Base-by-base conservation (phyloP, 2,113 vertebrate species). In the Xiphophorus hellerii region DNA sequence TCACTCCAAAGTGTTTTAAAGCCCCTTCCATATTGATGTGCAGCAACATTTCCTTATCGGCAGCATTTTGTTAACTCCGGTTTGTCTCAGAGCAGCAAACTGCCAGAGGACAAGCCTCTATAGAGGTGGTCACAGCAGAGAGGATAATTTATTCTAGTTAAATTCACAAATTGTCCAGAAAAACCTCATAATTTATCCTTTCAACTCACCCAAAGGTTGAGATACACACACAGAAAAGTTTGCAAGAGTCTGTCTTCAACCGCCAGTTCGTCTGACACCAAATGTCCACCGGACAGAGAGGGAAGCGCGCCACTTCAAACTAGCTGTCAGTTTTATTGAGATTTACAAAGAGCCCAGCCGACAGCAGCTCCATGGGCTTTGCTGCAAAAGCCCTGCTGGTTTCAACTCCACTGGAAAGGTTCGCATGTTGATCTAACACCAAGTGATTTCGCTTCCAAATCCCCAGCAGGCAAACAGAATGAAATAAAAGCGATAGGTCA, bases 271-370 rank as follows among this genome's bases (percentile, higher is more conserved):
- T 75, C 14, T 78, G 88, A 90, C 82, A 81, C 31, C 1, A 29
- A 79, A 85, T 84, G 84, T 84, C 90, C 58, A 62, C 68, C 20
- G 63, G 82, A 80, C 27, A 85, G 70, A 85, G 70, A 11, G 66
- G 60, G 30, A 37, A n/a, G 39, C 35, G 62, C 67, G 71, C 70
- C 82, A 73, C 87, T 83, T 89, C 80, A 80, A 88, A 90, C 81
- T 82, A 75, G 81, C 84, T 92, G 90, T 92, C 89, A 90, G 78
- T 78, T 82, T 85, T 77, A 74, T 73, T 90, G 84, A 88, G 84
- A 69, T 81, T 90, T 87, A 87, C 61, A 84, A 78, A 72, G 77
- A 85, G 77, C 71, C 51, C 65, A 73, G 73, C 70, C 67, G 87
- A 87, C 85, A 84, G 87, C 83, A 31, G 77, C 84, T 89, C 89